Base-by-base conservation (phyloP, 2,888 invertebrate genomes). In the Nezara viridula region DNA sequence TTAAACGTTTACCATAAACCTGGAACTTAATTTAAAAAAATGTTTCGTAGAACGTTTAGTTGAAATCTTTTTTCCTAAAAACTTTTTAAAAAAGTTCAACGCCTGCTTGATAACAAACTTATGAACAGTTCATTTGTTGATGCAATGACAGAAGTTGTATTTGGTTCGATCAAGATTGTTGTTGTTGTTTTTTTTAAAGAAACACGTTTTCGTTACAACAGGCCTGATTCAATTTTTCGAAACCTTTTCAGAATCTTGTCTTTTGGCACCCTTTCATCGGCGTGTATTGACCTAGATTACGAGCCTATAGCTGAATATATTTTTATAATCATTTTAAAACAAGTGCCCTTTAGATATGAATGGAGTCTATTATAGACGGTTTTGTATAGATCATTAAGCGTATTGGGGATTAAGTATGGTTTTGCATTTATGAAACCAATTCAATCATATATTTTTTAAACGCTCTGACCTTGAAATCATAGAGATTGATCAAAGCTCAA, bases 231-330 rank as follows among this genome's bases (percentile, higher is more conserved):
- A 81, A 44, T 81, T 81, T 81, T 81, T 81, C 81, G 81, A 81
- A 81, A 81, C 81, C 81, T 81, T 81, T 81, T 44, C 77, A 81
- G 44, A 81, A 44, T 81, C 81, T 44, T 81, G 81, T 81, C 81
- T 44, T 44, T 44, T 9, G 66, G 16, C 66, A n/a, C n/a, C 81
- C 81, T 81, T 81, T 81, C 44, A 81, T 44, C 81, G 81, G 6
- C 32, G 66, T 6, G 16, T 32, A 32, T 16, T 81, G 81, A 44
- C 81, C 81, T 24, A 81, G 9, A 81, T 81, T n/a, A n/a, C 81
- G n/a, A 24, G 24, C 12, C n/a, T 24, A 32, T 81, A 24, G 40
- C 40, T 44, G 44, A 44, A 81, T 24, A 81, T 81, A 81, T 44
- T n/a, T 44, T 14, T 81, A 81, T 44, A 24, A 81, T 44, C 81